These are phyloP conservation scores for Oceanodroma leucorhoa DNA, from an alignment of 2,797 vertebrate genomes.

Conservation along the genomic window DNA sequence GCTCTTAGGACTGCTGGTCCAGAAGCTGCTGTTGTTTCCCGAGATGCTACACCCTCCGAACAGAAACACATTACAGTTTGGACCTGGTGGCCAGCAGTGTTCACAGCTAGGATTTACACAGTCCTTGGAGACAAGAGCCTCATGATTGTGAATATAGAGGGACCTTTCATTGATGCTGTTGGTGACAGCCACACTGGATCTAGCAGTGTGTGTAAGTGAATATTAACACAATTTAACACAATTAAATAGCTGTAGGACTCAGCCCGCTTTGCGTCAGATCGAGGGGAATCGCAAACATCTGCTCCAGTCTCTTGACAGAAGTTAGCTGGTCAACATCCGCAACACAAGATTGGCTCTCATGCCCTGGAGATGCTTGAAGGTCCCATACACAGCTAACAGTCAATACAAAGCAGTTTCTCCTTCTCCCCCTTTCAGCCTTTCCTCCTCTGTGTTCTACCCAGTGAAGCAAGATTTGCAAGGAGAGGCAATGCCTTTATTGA, in stretches of 20 bases:
- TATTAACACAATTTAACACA: neutral
- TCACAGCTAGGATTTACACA: neutral
- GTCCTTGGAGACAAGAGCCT: neutral
- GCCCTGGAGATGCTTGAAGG: neutral
- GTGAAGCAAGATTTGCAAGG: neutral
- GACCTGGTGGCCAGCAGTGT: neutral
- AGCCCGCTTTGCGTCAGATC: neutral
- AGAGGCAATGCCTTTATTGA: neutral
- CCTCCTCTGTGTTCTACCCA: neutral
- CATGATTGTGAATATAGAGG: neutral
- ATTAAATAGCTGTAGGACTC: neutral
- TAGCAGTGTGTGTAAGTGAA: neutral
- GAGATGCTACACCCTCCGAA: neutral
- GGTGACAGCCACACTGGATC: neutral
- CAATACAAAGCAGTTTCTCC: neutral
- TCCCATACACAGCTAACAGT: neutral
- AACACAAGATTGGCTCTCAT: neutral
- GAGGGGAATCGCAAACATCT: neutral
- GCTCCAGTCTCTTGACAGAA: neutral
- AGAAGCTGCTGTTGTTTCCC: neutral
- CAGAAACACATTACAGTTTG: neutral
- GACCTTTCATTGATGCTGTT: neutral
- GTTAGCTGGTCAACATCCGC: neutral
- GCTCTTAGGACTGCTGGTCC: neutral
- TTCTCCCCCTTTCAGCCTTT: neutral